Evolutionary conservation across 2,113 vertebrate species (phyloP), one percentile per base, ranked within the genome.

Genomic region (Malaclemys terrapin): DNA sequence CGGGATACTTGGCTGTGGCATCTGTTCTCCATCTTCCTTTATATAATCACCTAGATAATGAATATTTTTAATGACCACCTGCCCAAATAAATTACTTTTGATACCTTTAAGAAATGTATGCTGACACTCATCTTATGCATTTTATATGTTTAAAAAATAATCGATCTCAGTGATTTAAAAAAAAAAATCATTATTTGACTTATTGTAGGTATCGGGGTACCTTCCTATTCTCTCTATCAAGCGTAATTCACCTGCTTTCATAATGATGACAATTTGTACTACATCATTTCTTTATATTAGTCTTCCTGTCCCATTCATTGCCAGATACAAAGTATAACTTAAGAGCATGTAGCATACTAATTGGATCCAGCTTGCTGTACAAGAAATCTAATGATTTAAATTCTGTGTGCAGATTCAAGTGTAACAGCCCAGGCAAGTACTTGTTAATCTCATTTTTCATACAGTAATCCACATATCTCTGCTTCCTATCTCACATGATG

Each of bases 311-410:
- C 69, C 14, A 72, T 93, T 86, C 86, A 4, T 53, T 93, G 49
- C 35, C 53, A 59, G 16, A 31, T 82, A 20, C 65, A 27, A 49
- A 86, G 10, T 65, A 9, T 47, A 31, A 80, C 82, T 80, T 82
- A 8, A 76, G 72, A 69, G 7, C 79, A 47, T 78, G 2, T 17
- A 79, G 52, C 22, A 5, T 76, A 76, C 38, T 54, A 0, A 9
- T 54, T 85, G 84, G 31, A 22, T 78, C 24, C 35, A 27, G 25
- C 56, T 14, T 84, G 57, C 62, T 10, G 38, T 86, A 50, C 31
- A 88, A 65, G 80, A 0, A 0, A 35, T 3, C 0, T 83, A 91
- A 81, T 25, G 8, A 14, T 85, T 10, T 1, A 50, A 31, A 31
- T 65, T 65, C 45, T 31, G 9, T 72, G 80, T 25, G 20, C 0